Base-by-base conservation (phyloP, 1,140 invertebrate genomes). In the Lamellibrachia luymesi region DNA sequence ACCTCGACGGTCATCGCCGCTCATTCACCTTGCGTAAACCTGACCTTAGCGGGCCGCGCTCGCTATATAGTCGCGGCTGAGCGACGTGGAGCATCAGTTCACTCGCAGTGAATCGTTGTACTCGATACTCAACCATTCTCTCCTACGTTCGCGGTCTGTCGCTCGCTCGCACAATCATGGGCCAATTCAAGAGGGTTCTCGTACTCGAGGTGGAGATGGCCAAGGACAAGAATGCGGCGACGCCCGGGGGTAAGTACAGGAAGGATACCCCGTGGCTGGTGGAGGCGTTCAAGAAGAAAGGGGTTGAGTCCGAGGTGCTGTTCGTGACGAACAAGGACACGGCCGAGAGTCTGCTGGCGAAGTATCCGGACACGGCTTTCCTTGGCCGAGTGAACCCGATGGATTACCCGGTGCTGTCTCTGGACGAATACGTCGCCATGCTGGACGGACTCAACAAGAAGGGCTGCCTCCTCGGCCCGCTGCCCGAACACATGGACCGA, bases 361-460 rank as follows among this genome's bases (percentile, higher is more conserved):
- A 91, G 38, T 93, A 93, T 90, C 93, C 93, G 5, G 91, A 93
- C 64, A 93, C 93, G 25, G 93, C 93, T 51, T 93, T 93, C 92
- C 93, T 93, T 1, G 93, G 93, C 7, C 93, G 93, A 27, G 93
- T 93, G 90, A 93, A 93, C 27, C 93, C 93, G 22, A 93, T 93
- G 93, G 93, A 93, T 92, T 93, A 93, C 51, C 90, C 92, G 0
- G 56, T 89, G 92, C 27, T 93, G 17, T 93, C 92, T 22, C 90
- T 93, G 10, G 91, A 93, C 52, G 89, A 93, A 52, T 93, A 93
- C 92, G 92, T 93, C 51, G 80, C 93, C 50, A 56, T 92, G 38
- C 92, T 93, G 49, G 56, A 91, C 22, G 93, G 92, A 7, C 90
- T 93, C 6, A 91, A 92, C 51, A 91, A 90, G 49, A 92, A 93